Conservation (phyloP, 2,888 invertebrate species). For the Eucera pruinosa region DNA sequence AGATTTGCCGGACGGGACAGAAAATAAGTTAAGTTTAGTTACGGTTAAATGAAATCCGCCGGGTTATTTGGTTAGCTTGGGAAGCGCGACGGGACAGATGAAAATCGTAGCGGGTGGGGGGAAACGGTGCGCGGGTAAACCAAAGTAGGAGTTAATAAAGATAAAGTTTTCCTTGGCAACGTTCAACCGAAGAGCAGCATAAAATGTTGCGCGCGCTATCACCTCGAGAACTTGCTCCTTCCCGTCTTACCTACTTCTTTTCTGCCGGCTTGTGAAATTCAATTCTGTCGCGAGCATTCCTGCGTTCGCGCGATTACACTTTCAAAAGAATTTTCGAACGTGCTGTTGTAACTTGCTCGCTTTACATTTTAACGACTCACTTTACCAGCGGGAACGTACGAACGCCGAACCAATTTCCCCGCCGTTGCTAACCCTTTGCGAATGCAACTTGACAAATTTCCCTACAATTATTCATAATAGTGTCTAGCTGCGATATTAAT, state of each 20-base stretch:
- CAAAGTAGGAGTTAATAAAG: conserved; percentile 33
- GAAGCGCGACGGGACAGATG: background rate
- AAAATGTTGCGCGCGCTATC: conserved; percentile 34
- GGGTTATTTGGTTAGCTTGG: conserved; percentile 6
- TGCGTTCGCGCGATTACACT: conserved; percentile 21
- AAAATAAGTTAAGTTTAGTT: background rate
- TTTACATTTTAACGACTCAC: conserved; percentile 24
- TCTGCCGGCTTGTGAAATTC: conserved; percentile 30
- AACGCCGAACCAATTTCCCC: too few relatives aligned
- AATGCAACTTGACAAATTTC: too few relatives aligned
- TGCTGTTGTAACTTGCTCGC: conserved; percentile 10
- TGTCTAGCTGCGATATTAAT: too few relatives aligned
- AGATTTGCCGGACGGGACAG: background rate
- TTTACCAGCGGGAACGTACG: too few relatives aligned
- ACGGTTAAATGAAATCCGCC: background rate
- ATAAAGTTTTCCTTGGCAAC: conserved; percentile 45
- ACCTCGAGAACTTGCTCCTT: conserved; percentile 21
- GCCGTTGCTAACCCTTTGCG: too few relatives aligned
- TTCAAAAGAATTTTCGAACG: conserved; percentile 30
- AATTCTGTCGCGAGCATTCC: conserved; percentile 19
- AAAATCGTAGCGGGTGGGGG: background rate
- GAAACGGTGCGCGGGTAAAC: background rate
- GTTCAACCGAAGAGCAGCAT: conserved; percentile 14
- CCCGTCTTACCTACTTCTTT: conserved; percentile 30
- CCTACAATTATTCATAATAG: too few relatives aligned